Conservation (phyloP, 2,888 invertebrate species). For the Apamea crenata region DNA sequence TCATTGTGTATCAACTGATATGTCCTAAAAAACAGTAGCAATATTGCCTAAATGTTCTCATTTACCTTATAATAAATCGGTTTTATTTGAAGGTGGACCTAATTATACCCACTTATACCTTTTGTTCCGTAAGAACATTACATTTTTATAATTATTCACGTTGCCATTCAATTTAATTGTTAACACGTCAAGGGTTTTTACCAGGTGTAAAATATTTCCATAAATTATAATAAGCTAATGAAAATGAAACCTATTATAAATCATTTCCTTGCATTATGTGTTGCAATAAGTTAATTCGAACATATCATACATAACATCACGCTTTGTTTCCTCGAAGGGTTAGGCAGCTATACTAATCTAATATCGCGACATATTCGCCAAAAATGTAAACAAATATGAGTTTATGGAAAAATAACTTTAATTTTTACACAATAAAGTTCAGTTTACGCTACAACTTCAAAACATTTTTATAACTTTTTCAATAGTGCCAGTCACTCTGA, state of each 20-base stretch:
- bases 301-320: neutral
- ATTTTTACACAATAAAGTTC: too few relatives aligned
- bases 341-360: too few relatives aligned
- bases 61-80: neutral
- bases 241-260: slow-evolving; percentile 9
- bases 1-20: too few relatives aligned
- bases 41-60: neutral
- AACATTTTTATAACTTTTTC: too few relatives aligned
- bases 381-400: too few relatives aligned
- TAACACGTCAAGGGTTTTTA: slow-evolving; percentile 63
- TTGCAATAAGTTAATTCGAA: slow-evolving; percentile 10
- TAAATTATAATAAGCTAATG: slow-evolving; percentile 38
- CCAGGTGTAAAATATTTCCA: slow-evolving; percentile 55
- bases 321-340: neutral
- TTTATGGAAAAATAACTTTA: too few relatives aligned
- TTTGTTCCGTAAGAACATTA: slow-evolving; percentile 27
- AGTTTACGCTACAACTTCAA: too few relatives aligned
- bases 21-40: neutral
- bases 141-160: slow-evolving; percentile 54
- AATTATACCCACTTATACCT: neutral
- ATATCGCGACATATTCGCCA: too few relatives aligned
- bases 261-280: slow-evolving; percentile 27
- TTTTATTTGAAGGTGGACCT: neutral
- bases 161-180: slow-evolving; percentile 49
- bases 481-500: too few relatives aligned